Base-by-base conservation (phyloP, 1,140 invertebrate genomes). In the Drosophila subobscura region DNA sequence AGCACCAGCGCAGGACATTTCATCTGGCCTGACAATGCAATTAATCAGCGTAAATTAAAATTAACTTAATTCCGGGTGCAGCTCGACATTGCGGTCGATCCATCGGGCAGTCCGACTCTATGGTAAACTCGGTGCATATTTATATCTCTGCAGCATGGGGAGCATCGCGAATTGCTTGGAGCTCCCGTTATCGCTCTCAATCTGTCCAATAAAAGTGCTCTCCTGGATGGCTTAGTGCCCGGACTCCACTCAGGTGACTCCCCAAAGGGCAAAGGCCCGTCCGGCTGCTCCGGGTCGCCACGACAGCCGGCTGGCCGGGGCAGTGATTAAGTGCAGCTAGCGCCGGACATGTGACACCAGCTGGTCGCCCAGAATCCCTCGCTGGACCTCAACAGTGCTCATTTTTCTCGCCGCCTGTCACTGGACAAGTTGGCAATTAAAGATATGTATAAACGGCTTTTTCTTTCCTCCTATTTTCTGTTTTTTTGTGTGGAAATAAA, bases 361-460 rank as follows among this genome's bases (percentile, higher is more conserved):
- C 47, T 55, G 76, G 71, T n/a, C 64, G 76, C n/a, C 64, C 51
- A 49, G 29, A 75, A 63, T 42, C 44, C 40, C 29, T 47, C 61
- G 58, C 49, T 64, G 68, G 33, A 71, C 56, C 64, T 77, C 45
- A 63, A 63, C 61, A 68, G 58, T 54, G 71, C 59, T 72, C 71
- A 86, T 86, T 88, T 86, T 70, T 86, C 71, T 83, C 79, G 58
- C 79, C 59, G 72, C 51, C 61, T 88, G 79, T 89, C 79, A 79
- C 79, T 84, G 67, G 52, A 64, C 75, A 83, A 88, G 84, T 83
- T 88, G 84, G 84, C 84, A 88, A 88, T 89, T 88, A 88, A 88
- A 88, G 86, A 88, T 89, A 79, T 78, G 58, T 63, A 47, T 57
- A 54, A 46, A 37, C 42, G 47, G 45, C 41, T 60, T 20, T 40